Evolutionary conservation across 2,797 vertebrate species (phyloP).

Genomic region (Tenualosa thibaudeaui): DNA sequence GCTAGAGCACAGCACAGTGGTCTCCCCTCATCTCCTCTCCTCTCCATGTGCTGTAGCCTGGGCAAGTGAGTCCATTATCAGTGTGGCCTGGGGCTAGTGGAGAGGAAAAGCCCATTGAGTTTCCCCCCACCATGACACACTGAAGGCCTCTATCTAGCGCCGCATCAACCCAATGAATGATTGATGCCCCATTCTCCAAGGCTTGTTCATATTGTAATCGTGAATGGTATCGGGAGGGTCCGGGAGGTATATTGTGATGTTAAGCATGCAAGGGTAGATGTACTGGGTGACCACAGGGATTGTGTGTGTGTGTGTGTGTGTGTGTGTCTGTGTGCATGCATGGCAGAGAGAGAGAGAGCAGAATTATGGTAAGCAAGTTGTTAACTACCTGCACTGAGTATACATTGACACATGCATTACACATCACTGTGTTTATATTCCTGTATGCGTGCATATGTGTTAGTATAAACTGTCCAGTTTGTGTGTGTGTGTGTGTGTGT

Average conservation of each 20-base stretch:
- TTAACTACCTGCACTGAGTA: too few species aligned
- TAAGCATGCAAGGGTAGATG: not conserved
- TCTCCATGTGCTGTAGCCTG: not conserved
- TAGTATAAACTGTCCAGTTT: too few species aligned
- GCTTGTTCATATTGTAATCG: conserved; percentile 22
- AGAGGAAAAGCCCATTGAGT: not conserved
- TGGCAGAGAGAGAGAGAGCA: not conserved
- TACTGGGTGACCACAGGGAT: not conserved
- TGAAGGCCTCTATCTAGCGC: conserved; percentile 17
- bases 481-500: not conserved
- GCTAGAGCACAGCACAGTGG: not conserved
- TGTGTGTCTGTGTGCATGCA: not conserved
- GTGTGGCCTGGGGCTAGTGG: not conserved
- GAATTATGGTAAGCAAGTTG: too few species aligned
- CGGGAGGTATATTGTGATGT: conserved; percentile 19
- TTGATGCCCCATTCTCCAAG: conserved; percentile 18
- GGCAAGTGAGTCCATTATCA: conserved; percentile 9
- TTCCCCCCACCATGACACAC: not conserved
- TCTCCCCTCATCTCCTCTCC: not conserved
- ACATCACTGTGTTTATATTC: not conserved
- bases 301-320: not conserved
- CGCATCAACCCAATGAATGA: conserved; percentile 6
- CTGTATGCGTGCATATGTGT: too few species aligned
- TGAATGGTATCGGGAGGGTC: conserved; percentile 15
- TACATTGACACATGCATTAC: too few species aligned